Percentiles rank a stretch among this genome's conserved stretches.
These are phyloP conservation scores for Leptinotarsa undecemlineata DNA, from an alignment of 1,140 invertebrate species.

Conservation along the genomic window DNA sequence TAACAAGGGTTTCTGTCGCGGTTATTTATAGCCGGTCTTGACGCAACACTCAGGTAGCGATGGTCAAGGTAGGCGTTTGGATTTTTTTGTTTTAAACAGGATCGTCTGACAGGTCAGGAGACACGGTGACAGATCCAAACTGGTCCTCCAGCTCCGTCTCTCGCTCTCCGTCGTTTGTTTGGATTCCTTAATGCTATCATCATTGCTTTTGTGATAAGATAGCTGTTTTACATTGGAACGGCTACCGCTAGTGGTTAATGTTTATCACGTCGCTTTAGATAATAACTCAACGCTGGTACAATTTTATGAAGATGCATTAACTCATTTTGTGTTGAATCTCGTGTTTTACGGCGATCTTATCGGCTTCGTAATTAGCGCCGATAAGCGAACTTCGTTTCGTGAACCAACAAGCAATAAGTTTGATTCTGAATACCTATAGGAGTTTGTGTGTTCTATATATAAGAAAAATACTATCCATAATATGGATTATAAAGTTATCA, in stretches of 20 bases:
- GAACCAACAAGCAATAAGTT: neutral
- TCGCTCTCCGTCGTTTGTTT: slow-evolving; percentile 26
- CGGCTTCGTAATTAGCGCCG: neutral
- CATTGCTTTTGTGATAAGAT: slow-evolving; percentile 49
- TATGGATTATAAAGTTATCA: too few relatives aligned
- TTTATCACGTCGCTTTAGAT: slow-evolving; percentile 48
- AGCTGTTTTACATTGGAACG: slow-evolving; percentile 47
- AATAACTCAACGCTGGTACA: slow-evolving; percentile 32
- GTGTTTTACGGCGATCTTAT: slow-evolving; percentile 28
- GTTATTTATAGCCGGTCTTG: slow-evolving; percentile 51
- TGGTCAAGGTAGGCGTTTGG: slow-evolving; percentile 52
- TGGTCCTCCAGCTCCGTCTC: slow-evolving; percentile 27
- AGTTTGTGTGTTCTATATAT: neutral
- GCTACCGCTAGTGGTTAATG: slow-evolving; percentile 46
- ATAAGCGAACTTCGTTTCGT: neutral
- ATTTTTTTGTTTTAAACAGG: slow-evolving; percentile 41
- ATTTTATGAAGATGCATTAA: slow-evolving; percentile 27
- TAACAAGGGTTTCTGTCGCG: slow-evolving; percentile 53
- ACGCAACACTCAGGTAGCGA: slow-evolving; percentile 53
- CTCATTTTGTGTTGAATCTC: slow-evolving; percentile 23
- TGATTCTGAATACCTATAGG: neutral
- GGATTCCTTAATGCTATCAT: slow-evolving; percentile 47
- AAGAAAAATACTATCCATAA: too few relatives aligned
- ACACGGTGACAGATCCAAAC: slow-evolving; percentile 48
- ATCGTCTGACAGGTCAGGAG: slow-evolving; percentile 42